Conservation (phyloP, 2,888 invertebrate species). For the Scotopteryx bipunctaria region DNA sequence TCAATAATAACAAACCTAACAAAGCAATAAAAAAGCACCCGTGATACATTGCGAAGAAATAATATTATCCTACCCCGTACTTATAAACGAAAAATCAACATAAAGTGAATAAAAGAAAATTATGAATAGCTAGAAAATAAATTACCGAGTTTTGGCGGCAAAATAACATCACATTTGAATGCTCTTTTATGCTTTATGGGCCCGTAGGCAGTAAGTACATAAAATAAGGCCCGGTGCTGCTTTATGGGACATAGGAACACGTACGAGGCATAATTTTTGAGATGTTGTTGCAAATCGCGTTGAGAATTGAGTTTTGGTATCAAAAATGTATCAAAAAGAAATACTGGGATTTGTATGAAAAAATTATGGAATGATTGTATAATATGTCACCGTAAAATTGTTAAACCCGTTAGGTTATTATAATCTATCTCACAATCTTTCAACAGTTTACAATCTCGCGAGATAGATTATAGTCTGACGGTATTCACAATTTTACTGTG, state of each 20-base stretch:
- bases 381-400: too few species aligned
- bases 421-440: too few species aligned
- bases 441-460: too few species aligned
- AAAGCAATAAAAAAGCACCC: slow-evolving; percentile 69
- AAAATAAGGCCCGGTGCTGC: slow-evolving; percentile 73
- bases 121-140: slow-evolving; percentile 83
- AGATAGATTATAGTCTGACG: too few species aligned
- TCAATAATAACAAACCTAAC: slow-evolving; percentile 67
- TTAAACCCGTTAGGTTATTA: too few species aligned
- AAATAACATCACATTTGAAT: slow-evolving; percentile 84
- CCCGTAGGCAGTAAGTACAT: slow-evolving; percentile 76
- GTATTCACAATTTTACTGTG: too few species aligned
- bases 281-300: slow-evolving; percentile 62
- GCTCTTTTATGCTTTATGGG: slow-evolving; percentile 82
- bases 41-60: slow-evolving; percentile 80
- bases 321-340: slow-evolving; percentile 17
- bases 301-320: slow-evolving; percentile 32
- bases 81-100: slow-evolving; percentile 82
- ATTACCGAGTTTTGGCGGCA: slow-evolving; percentile 83
- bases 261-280: slow-evolving; percentile 77
- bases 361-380: not conserved
- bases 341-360: too few species aligned
- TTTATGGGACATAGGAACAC: slow-evolving; percentile 79
- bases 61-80: slow-evolving; percentile 81
- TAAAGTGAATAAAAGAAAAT: slow-evolving; percentile 84